Evolutionary conservation across 1,140 invertebrate species (phyloP).

Genomic region (Cotesia glomerata): DNA sequence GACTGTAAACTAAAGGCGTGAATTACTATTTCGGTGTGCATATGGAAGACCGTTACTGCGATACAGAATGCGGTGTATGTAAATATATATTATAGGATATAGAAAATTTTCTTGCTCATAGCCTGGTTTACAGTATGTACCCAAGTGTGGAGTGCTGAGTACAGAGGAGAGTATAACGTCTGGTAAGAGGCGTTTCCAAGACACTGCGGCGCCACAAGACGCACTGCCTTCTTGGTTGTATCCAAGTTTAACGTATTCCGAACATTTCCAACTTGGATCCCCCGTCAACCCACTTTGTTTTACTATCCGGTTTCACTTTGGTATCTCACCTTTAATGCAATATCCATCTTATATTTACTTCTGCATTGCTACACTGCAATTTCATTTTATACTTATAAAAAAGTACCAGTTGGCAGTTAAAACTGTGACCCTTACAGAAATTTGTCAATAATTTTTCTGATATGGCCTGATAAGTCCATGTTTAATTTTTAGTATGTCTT

Average conservation of each 20-base stretch:
- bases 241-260: conserved; percentile 36
- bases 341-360: not conserved
- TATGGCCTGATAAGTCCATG: too few relatives aligned
- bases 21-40: conserved; percentile 44
- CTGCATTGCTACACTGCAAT: too few relatives aligned
- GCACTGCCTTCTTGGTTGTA: conserved; percentile 49
- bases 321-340: not conserved
- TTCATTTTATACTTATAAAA: too few relatives aligned
- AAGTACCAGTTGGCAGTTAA: too few relatives aligned
- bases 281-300: conserved; percentile 14
- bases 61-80: too few relatives aligned
- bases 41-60: conserved; percentile 31
- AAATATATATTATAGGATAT: not conserved
- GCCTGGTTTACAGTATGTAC: too few relatives aligned
- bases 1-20: conserved; percentile 30
- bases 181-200: conserved; percentile 45
- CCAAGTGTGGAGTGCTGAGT: too few relatives aligned
- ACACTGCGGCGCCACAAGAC: conserved; percentile 52
- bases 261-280: conserved; percentile 23
- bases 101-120: conserved; percentile 39
- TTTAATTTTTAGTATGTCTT: too few relatives aligned
- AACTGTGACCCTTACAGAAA: too few relatives aligned
- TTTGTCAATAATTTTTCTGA: too few relatives aligned
- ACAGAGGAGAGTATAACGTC: not conserved
- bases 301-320: conserved; percentile 25